Evolutionary conservation across 1,140 invertebrate genomes (phyloP).

Genomic region (Drosophila kikkawai): DNA sequence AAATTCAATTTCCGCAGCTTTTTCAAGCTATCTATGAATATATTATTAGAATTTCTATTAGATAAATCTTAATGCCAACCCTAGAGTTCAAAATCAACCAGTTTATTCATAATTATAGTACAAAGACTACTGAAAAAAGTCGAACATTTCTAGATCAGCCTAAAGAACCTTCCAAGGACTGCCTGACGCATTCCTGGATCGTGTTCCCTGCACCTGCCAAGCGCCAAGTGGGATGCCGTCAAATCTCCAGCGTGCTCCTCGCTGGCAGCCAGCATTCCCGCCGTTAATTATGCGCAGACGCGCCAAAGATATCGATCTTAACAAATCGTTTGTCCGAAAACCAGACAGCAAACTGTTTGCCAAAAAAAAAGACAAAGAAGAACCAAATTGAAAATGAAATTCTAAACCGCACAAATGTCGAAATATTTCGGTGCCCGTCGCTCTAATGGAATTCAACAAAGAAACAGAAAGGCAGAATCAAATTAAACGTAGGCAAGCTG

Average conservation of each 20-base stretch:
- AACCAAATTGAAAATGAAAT: slow-evolving; percentile 76
- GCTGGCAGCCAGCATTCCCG: slow-evolving; percentile 19
- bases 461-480: slow-evolving; percentile 66
- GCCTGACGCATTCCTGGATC: slow-evolving; percentile 4
- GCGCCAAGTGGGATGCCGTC: slow-evolving; percentile 53
- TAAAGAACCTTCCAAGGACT: background rate
- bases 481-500: slow-evolving; percentile 66
- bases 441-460: slow-evolving; percentile 75
- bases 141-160: background rate
- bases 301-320: slow-evolving; percentile 81
- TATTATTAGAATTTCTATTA: background rate
- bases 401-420: slow-evolving; percentile 80
- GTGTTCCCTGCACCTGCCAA: slow-evolving; percentile 64
- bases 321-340: slow-evolving; percentile 80
- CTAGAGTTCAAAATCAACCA: background rate
- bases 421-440: slow-evolving; percentile 63
- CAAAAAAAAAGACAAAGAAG: slow-evolving; percentile 23
- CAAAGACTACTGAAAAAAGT: background rate
- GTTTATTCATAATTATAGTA: background rate
- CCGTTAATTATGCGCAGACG: slow-evolving; percentile 75
- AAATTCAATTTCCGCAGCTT: background rate
- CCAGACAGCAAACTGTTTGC: slow-evolving; percentile 35
- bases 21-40: slow-evolving; percentile 1
- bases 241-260: slow-evolving; percentile 49
- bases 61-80: background rate